Base-by-base conservation (phyloP, 2,113 vertebrate genomes). In the Gallinago jamesoni region DNA sequence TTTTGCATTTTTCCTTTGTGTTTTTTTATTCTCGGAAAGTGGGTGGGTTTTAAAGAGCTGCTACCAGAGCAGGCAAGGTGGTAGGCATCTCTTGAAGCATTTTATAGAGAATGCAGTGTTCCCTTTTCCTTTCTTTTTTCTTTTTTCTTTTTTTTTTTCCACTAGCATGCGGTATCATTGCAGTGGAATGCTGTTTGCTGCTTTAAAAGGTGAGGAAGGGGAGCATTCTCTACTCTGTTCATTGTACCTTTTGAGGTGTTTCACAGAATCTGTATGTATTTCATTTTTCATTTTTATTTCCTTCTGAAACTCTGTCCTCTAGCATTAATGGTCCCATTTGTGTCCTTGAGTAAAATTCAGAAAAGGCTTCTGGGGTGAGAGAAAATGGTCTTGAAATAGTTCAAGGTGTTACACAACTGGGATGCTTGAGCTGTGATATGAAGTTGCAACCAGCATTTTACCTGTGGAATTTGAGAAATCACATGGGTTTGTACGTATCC, bases 401-500 rank as follows among this genome's bases (percentile, higher is more conserved):
- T 84, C 6, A 35, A 12, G 48, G 57, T 57, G 70, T 97, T 91
- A 84, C 93, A 87, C 93, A 89, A 78, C 39, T 6, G 62, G 21
- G 66, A 25, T 75, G 45, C 50, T 62, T 70, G 60, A 81, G 75
- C 63, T 31, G 37, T 6, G 89, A 66, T 31, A 11, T 1, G 47
- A 64, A 57, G 33, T 3, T 66, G 48, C 67, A 94, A 87, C 37
- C 6, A 62, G 78, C 59, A 7, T 93, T 94, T 96, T 79, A 57
- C 70, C 67, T 13, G 50, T 52, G 96, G 87, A 87, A 95, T 87
- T 20, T n/a, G 45, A 37, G 57, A 74, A 77, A 10, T 82, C 89
- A 69, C 31, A 0, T 30, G 93, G 15, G 19, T 21, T 81, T 48
- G 27, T 64, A 27, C 3, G 6, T 53, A 85, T 70, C 82, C 48